Percentiles rank a stretch among this genome's conserved stretches.
Evolutionary conservation across 2,113 vertebrate genomes (phyloP).

Genomic region (Maccullochella peelii): DNA sequence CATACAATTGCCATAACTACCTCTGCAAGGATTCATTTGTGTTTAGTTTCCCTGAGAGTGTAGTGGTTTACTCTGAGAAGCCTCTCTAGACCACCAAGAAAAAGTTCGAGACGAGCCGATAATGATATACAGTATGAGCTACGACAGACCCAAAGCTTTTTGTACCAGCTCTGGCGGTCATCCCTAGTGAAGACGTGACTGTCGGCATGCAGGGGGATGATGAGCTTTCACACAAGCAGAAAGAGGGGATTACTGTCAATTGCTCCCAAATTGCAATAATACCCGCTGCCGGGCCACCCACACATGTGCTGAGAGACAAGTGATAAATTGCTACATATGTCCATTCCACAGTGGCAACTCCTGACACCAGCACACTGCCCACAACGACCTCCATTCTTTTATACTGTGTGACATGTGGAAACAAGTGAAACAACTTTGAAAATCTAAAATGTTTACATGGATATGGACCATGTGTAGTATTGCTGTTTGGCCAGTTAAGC

Average conservation of each 20-base stretch:
- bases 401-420: constrained; percentile 34
- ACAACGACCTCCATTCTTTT: constrained; percentile 38
- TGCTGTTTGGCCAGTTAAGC: constrained; percentile 55
- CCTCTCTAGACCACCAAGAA: constrained; percentile 51
- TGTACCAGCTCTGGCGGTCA: constrained; percentile 49
- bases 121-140: constrained; percentile 59
- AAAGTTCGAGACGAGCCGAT: constrained; percentile 36
- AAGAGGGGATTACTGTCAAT: constrained; percentile 81
- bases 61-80: constrained; percentile 15
- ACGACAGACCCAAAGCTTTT: constrained; percentile 24
- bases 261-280: constrained; percentile 83
- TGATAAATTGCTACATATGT: constrained; percentile 80
- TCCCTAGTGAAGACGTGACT: constrained; percentile 62
- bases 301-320: constrained; percentile 73
- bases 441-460: constrained; percentile 24
- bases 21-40: background rate
- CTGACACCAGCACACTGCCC: constrained; percentile 51
- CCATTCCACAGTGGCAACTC: constrained; percentile 72
- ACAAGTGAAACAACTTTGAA: constrained; percentile 34
- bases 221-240: constrained; percentile 70
- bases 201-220: constrained; percentile 53
- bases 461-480: constrained; percentile 53
- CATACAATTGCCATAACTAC: background rate
- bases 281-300: constrained; percentile 79
- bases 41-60: constrained; percentile 16